Evolutionary conservation across 2,797 vertebrate species (phyloP), one percentile per base, ranked within the genome.

Genomic region (Acomys russatus): DNA sequence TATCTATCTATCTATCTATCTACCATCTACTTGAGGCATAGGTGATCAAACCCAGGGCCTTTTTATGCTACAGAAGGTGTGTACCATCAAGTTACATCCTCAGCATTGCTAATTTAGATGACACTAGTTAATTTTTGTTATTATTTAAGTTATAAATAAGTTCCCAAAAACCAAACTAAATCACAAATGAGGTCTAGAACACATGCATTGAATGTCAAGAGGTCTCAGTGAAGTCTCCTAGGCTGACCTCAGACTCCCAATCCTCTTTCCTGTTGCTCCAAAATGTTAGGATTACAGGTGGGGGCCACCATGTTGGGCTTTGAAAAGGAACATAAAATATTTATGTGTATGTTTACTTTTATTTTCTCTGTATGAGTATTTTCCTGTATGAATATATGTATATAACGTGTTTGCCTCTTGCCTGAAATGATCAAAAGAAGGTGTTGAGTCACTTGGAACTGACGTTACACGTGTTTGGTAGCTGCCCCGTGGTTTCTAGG

Each of bases 101-200:
- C 33, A 56, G 9, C 23, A 87, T 6, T 87, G 14, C 18, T 87
- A 35, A 85, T n/a, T 73, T 73, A 28, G 68, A 87, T 11, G 15
- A 28, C 91, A 63, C 59, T 77, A 59, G 30, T 84, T 96, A 74
- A 25, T 71, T 71, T 92, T 89, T 12, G 64, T 88, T 92, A 64
- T 54, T 61, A 82, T 79, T 15, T 93, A 96, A 93, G 85, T 82
- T 90, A 73, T 73, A 95, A 95, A 82, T 70, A 33, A 96, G 28
- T 14, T 59, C 63, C 88, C 77, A 54, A 79, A 79, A 88, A 28
- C 7, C 64, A 61, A 86, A 66, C 20, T 66, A 12, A 90, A 87
- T 85, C 79, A 51, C 51, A 95, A 92, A 82, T 85, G 64, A 96
- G 11, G 8, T 44, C 49, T 85, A 78, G 23, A 77, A 89, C 23